Conservation (phyloP, 2,113 vertebrate genomes). For the Passerina amoena region DNA sequence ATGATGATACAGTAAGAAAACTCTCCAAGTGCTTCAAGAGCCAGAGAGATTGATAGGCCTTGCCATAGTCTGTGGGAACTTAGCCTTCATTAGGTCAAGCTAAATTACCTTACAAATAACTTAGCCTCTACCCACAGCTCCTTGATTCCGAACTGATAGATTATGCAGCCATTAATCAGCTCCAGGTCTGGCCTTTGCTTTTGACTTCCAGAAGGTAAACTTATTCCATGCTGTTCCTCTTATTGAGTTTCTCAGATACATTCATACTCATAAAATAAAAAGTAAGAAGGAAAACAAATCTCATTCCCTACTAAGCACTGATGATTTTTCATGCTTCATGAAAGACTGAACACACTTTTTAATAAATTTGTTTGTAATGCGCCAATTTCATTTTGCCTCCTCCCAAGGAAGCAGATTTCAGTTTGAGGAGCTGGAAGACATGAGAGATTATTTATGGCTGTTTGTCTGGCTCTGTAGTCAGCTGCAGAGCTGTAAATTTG, state of each 20-base stretch:
- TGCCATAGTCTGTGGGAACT: not conserved
- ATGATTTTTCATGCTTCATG: slow-evolving; percentile 5
- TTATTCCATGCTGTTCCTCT: not conserved
- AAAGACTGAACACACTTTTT: not conserved
- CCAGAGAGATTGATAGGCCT: slow-evolving; percentile 36
- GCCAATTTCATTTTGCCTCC: slow-evolving; percentile 10
- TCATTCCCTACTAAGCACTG: not conserved
- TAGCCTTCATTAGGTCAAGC: slow-evolving; percentile 33
- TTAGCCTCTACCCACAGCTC: not conserved
- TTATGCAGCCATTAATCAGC: slow-evolving; percentile 53
- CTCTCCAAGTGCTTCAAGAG: not conserved
- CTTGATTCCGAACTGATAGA: slow-evolving; percentile 17
- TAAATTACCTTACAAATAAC: slow-evolving; percentile 57
- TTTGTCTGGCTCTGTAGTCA: not conserved
- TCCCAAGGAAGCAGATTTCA: slow-evolving; percentile 29
- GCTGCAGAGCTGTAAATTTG: slow-evolving; percentile 40
- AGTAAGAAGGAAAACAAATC: not conserved
- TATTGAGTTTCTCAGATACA: not conserved
- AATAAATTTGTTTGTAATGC: slow-evolving; percentile 56
- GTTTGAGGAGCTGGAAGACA: slow-evolving; percentile 32
- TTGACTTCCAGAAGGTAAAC: slow-evolving; percentile 35
- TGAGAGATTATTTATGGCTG: not conserved
- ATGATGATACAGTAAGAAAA: not conserved
- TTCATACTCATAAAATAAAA: not conserved
- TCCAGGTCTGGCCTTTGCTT: slow-evolving; percentile 19